phyloP scores from a whole-genome alignment of 92 coral and sea anemone genomes.

The Galaxea fascicularis region DNA sequence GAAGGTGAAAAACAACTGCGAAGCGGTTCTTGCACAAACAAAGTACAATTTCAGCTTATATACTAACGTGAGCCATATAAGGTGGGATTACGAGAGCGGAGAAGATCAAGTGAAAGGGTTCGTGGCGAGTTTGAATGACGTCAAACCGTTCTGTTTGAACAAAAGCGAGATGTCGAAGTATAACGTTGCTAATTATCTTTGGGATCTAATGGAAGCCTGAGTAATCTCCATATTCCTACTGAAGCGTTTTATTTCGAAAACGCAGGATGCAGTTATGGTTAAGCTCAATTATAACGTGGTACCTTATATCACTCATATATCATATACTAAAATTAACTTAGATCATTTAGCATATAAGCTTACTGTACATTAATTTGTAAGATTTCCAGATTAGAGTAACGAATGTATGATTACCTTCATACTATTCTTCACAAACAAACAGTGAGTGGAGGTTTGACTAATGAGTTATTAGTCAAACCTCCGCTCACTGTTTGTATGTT shows the following conservation, averaged over 20 bases:
- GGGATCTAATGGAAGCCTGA: conserved; percentile 88
- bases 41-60: conserved; percentile 93
- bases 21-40: conserved; percentile 87
- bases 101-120: conserved; percentile 91
- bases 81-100: conserved; percentile 93
- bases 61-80: conserved; percentile 87
- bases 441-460: too few species aligned
- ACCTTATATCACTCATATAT: too few species aligned
- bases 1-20: conserved; percentile 56
- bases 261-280: too few species aligned
- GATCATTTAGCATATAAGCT: too few species aligned
- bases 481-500: too few species aligned
- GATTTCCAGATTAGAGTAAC: too few species aligned
- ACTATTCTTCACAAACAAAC: too few species aligned
- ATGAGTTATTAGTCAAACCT: too few species aligned
- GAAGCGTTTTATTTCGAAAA: background rate
- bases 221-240: background rate
- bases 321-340: too few species aligned
- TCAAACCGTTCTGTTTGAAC: conserved; percentile 87
- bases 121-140: conserved; percentile 86
- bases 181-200: conserved; percentile 82
- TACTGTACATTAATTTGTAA: too few species aligned
- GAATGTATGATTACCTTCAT: too few species aligned
- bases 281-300: too few species aligned
- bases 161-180: conserved; percentile 76